These are phyloP conservation scores for Euphydryas editha DNA, from an alignment of 2,888 invertebrate genomes.

Conservation along the genomic window DNA sequence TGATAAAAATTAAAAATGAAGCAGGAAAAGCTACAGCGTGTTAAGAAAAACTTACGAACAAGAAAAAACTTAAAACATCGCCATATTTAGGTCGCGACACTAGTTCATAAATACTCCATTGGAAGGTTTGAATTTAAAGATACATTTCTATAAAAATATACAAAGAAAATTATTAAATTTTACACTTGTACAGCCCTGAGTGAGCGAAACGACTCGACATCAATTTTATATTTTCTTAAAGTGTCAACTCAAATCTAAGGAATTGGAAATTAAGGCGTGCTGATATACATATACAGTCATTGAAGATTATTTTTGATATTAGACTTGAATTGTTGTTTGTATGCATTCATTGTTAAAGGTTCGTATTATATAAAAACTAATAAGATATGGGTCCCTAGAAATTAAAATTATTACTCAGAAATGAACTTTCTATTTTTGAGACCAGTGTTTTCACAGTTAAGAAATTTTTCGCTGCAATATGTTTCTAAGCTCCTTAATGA, in stretches of 20 bases:
- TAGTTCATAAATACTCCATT: neutral
- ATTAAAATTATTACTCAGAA: no score
- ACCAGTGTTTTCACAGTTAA: no score
- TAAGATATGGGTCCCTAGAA: no score
- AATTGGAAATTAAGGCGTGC: conserved; percentile 34
- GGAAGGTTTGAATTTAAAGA: no score
- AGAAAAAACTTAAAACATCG: neutral
- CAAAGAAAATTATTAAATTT: neutral
- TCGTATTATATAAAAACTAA: neutral
- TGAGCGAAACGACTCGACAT: conserved; percentile 14
- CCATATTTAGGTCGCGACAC: neutral
- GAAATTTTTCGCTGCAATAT: no score
- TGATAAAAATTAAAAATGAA: no score
- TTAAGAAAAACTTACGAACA: neutral
- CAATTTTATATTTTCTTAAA: conserved; percentile 28
- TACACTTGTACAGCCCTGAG: conserved; percentile 25
- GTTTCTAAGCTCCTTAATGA: conserved; percentile 5
- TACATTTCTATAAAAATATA: neutral
- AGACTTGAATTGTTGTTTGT: neutral
- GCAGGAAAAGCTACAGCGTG: no score
- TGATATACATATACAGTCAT: conserved; percentile 23
- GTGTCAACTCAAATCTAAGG: conserved; percentile 30
- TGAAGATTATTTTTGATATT: conserved; percentile 34
- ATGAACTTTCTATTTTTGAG: no score
- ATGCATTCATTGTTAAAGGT: neutral